Base-by-base conservation (phyloP, 2,797 vertebrate genomes). In the Ctenochaetus hawaiiensis region DNA sequence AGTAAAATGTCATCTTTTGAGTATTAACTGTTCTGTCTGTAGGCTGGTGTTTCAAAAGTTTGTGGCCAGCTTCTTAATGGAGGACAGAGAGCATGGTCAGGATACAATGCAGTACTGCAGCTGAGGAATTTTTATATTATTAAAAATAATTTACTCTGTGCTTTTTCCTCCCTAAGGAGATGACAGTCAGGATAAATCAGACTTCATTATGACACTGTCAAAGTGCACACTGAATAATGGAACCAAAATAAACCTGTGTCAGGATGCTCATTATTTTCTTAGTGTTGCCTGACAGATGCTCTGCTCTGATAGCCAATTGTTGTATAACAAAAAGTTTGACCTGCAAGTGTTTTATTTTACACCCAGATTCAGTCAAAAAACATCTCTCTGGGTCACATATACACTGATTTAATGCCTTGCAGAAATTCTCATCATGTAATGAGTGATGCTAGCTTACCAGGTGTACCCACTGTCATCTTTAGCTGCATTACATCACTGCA, bases 251-350 rank as follows among this genome's bases (percentile, higher is more conserved):
- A 52, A 43, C 52, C 61, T 10, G 34, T 23, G 72, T 54, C 26
- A 22, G 12, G 43, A 39, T 60, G 47, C 69, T 82, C 73, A 64
- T 85, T 82, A 67, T 73, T 80, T 80, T 37, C 44, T 41, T 72
- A 41, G 62, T 5, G 26, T 61, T 44, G 26, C 26, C 26, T 30
- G 63, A 44, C 4, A 47, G 44, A 56, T n/a, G n/a, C n/a, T n/a
- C n/a, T n/a, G n/a, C n/a, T n/a, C n/a, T n/a, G n/a, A n/a, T 20
- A 11, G n/a, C 17, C 43, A 57, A 37, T 67, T 48, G 37, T 30
- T 71, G 51, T 60, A 53, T 62, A 51, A 71, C 51, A 62, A 39
- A 6, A 34, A 70, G 56, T 9, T 54, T 4, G 26, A 5, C 26
- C 26, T 30, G 26, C 4, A 30, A 30, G 5, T 30, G 26, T 30